Evolutionary conservation across 2,797 vertebrate genomes (phyloP), one percentile per base, ranked within the genome.

Genomic region (Sebastes steindachneri): DNA sequence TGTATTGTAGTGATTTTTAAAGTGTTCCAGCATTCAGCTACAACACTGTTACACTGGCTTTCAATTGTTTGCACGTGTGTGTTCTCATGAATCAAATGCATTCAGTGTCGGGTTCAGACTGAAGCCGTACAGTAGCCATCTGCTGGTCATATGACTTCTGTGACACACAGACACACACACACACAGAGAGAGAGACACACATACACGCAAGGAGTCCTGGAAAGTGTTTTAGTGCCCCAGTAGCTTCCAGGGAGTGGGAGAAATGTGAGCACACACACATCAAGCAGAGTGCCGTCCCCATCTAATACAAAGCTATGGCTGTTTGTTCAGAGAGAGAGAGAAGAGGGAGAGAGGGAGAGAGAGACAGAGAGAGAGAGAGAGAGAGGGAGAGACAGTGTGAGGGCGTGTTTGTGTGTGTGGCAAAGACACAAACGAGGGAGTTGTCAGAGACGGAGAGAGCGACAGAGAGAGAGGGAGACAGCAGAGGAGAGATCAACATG

Each of bases 401-500:
- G 85, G 29, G 79, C 23, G 45, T 83, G 85, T 84, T 48, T 76
- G 75, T 78, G 86, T 77, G 71, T 86, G 85, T 73, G 78, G 67
- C 63, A 41, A 15, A 82, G 73, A 82, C 81, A 85, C 85, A 77
- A 79, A 69, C 1, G 69, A 91, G 82, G 80, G 86, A 88, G 88
- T 91, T 88, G 90, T 89, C 84, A 73, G 33, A 90, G 90, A 77
- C 58, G 1, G 35, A 81, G 76, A 51, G 80, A 74, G 62, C 45
- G 60, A 65, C 65, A 54, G 67, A 66, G 65, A 25, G 68, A 82
- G 72, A 73, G 19, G 45, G 59, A 74, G 80, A 74, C 37, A 19
- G 88, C 73, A 31, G 62, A 86, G 62, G 59, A 85, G 73, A 90
- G 68, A 77, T 58, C 91, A 67, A 88, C 90, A 96, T 98, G 96